Evolutionary conservation across 2,113 vertebrate genomes (phyloP).

Genomic region (Rhabdornis inornatus): DNA sequence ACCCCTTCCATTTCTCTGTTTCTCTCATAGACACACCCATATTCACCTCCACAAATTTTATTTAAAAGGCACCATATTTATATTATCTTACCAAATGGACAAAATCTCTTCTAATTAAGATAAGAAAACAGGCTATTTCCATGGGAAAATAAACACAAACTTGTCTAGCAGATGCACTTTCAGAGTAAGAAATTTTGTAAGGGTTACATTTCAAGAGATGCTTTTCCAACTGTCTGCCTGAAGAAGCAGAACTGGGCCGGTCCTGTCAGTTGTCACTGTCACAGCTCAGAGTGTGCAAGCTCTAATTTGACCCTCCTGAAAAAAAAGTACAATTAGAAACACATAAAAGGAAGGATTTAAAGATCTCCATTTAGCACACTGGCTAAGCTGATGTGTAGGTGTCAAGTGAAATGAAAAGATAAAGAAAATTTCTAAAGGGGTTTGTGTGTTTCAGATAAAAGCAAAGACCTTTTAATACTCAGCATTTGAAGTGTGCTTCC

Average conservation of each 20-base stretch:
- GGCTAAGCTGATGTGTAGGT: conserved; percentile 51
- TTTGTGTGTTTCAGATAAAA: conserved; percentile 67
- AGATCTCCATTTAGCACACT: not conserved
- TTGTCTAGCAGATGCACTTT: not conserved
- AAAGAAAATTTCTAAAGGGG: conserved; percentile 55
- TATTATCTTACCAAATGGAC: not conserved
- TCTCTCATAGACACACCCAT: not conserved
- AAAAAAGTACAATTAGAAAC: conserved; percentile 1
- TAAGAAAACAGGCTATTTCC: not conserved
- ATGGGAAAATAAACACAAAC: not conserved
- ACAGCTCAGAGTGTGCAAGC: not conserved
- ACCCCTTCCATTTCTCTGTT: not conserved
- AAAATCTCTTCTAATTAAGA: not conserved
- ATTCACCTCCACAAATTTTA: not conserved
- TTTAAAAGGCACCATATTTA: not conserved
- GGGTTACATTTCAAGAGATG: not conserved
- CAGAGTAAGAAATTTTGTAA: not conserved
- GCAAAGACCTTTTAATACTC: conserved; percentile 51
- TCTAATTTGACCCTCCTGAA: conserved; percentile 19
- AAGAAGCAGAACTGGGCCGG: not conserved
- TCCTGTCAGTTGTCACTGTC: not conserved
- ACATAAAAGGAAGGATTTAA: conserved; percentile 62
- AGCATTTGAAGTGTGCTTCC: conserved; percentile 58
- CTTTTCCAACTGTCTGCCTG: not conserved
- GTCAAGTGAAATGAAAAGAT: conserved; percentile 57